A percentile compares a stretch with the other conserved stretches of the same genome.
phyloP scores from a whole-genome alignment of 2,797 vertebrate species.

The Darevskia nairensis region DNA sequence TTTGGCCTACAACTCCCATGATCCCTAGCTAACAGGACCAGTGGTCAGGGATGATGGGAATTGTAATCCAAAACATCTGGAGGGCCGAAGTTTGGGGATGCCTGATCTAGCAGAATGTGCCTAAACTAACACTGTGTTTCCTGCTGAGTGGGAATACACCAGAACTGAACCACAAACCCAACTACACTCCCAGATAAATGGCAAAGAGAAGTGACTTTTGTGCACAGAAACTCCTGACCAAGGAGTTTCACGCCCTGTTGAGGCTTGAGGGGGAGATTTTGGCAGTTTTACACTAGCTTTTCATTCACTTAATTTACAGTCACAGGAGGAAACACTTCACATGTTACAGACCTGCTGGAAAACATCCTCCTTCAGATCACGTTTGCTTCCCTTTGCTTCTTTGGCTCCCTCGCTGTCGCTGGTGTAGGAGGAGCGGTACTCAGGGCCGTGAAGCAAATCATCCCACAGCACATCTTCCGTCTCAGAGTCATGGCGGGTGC shows the following conservation, averaged over 20 bases:
- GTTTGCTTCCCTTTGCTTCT: constrained; percentile 66
- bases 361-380: constrained; percentile 86
- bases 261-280: neutral
- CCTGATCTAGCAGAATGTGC: neutral
- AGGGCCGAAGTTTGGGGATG: too few relatives aligned
- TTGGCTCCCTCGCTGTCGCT: constrained; percentile 87
- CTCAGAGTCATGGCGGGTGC: constrained; percentile 90
- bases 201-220: neutral
- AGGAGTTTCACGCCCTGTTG: neutral
- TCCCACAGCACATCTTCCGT: constrained; percentile 97
- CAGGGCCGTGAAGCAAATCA: constrained; percentile 92
- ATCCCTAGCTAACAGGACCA: too few relatives aligned
- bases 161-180: neutral
- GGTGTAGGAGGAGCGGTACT: constrained; percentile 89
- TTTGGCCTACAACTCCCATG: too few relatives aligned
- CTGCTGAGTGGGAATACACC: neutral
- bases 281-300: neutral
- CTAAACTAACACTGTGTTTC: neutral
- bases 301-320: neutral
- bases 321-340: neutral
- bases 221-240: neutral
- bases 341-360: constrained; percentile 85
- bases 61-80: too few relatives aligned
- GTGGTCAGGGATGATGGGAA: too few relatives aligned
- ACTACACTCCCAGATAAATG: neutral